Conservation (phyloP, 2,888 invertebrate genomes). For the Drosophila mayaguana region DNA sequence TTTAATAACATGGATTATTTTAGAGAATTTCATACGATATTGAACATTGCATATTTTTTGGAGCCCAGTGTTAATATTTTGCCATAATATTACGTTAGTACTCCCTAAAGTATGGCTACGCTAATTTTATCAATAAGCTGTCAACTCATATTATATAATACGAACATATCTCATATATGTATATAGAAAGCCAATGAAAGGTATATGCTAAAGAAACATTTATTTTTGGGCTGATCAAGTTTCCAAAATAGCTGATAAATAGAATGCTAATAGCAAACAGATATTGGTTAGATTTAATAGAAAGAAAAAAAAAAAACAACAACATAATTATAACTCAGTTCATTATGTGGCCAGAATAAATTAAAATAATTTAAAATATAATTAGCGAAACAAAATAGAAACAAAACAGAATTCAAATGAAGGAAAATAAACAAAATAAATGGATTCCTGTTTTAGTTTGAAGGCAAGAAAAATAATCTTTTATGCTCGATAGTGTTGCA, state of each 20-base stretch:
- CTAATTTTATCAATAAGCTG: background rate
- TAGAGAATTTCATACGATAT: background rate
- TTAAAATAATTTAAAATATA: background rate
- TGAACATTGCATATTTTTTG: constrained; percentile 23
- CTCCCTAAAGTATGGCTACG: background rate
- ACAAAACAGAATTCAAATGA: background rate
- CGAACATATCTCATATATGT: background rate
- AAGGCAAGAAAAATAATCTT: background rate
- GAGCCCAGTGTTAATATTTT: background rate
- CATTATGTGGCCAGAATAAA: background rate
- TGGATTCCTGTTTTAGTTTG: background rate
- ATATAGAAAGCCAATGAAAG: background rate
- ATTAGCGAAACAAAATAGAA: background rate
- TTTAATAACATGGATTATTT: background rate
- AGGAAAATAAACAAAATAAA: background rate
- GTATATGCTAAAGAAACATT: background rate
- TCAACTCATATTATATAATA: background rate
- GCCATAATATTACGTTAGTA: background rate
- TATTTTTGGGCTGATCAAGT: background rate
- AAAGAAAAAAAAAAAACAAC: too few species aligned
- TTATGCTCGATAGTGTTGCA: background rate
- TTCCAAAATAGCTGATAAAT: background rate
- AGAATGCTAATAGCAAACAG: background rate
- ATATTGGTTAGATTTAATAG: background rate
- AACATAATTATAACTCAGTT: background rate